These are phyloP conservation scores for Synanthedon formicaeformis DNA, from an alignment of 2,888 invertebrate species.

Conservation along the genomic window DNA sequence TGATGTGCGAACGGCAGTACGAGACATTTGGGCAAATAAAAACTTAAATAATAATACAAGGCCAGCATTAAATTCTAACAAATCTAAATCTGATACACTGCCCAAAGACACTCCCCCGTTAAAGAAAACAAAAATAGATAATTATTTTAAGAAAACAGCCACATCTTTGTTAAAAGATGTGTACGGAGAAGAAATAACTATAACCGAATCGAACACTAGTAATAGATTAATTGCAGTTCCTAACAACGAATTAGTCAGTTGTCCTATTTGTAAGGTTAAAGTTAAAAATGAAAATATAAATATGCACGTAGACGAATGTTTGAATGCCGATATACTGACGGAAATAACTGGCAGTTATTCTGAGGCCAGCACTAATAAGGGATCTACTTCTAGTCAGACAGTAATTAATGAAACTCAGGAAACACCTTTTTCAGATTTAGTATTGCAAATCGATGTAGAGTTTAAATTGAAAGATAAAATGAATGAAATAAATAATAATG, in stretches of 20 bases:
- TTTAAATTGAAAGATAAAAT: neutral
- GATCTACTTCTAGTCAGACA: neutral
- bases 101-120: conserved; percentile 26
- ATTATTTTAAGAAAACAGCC: conserved; percentile 41
- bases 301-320: conserved; percentile 55
- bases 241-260: conserved; percentile 31
- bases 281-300: conserved; percentile 43
- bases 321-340: conserved; percentile 45
- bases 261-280: conserved; percentile 59
- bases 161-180: conserved; percentile 44
- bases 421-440: neutral
- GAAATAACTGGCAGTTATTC: neutral
- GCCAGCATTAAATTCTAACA: conserved; percentile 14
- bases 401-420: neutral
- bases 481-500: neutral
- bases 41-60: conserved; percentile 11
- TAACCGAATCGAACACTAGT: conserved; percentile 23
- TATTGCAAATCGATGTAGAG: neutral
- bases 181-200: conserved; percentile 46
- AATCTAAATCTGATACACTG: conserved; percentile 23
- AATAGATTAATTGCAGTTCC: conserved; percentile 28
- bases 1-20: conserved; percentile 12
- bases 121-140: conserved; percentile 53
- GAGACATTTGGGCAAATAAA: conserved; percentile 32
- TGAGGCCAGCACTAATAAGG: neutral